Percentiles rank a stretch among this genome's conserved stretches.
These are phyloP conservation scores for Cosmia pyralina DNA, from an alignment of 2,888 invertebrate genomes.

Conservation along the genomic window DNA sequence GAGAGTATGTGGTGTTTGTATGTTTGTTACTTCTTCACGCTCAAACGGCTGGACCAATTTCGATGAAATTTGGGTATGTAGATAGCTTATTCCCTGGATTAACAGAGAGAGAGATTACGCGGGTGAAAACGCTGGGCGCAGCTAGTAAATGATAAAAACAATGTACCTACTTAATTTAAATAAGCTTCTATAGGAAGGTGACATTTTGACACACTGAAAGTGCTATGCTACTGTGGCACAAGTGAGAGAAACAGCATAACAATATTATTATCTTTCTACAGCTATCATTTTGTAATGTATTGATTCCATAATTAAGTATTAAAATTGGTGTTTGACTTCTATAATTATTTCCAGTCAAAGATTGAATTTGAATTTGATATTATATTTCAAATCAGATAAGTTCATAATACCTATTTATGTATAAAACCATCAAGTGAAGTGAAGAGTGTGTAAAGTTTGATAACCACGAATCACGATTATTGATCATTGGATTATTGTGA, in stretches of 20 bases:
- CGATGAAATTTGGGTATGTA: too few relatives aligned
- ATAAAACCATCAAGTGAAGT: neutral
- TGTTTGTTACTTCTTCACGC: too few relatives aligned
- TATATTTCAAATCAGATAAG: neutral
- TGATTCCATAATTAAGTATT: neutral
- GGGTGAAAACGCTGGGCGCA: too few relatives aligned
- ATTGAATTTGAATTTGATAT: too few relatives aligned
- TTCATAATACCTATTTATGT: neutral
- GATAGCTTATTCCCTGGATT: too few relatives aligned
- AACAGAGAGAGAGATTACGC: too few relatives aligned
- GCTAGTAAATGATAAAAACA: neutral
- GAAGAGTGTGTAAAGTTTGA: constrained; percentile 15
- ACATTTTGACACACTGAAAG: neutral
- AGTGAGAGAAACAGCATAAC: neutral
- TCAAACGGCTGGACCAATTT: too few relatives aligned
- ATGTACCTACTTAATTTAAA: neutral
- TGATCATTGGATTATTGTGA: too few relatives aligned
- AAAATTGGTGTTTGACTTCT: neutral
- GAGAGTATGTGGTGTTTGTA: too few relatives aligned
- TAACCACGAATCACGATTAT: neutral
- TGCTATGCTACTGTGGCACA: too few relatives aligned
- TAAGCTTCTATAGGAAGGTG: neutral
- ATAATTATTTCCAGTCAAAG: neutral
- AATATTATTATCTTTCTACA: neutral
- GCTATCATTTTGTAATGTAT: neutral